Evolutionary conservation across 2,888 invertebrate species (phyloP).

Genomic region (Morinoia aosen): DNA sequence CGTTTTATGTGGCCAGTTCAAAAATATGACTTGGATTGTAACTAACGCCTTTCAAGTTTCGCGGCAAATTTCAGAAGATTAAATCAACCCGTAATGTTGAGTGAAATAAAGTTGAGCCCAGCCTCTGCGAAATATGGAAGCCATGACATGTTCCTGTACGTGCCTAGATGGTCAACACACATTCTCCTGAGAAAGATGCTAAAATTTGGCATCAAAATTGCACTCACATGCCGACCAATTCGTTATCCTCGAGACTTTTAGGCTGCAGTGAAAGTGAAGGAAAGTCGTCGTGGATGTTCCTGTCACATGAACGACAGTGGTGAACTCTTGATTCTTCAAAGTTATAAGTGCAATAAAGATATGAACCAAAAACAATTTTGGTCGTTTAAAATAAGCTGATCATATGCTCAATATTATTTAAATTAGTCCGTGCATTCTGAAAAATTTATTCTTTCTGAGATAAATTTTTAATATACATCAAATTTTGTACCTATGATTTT

Average conservation of each 20-base stretch:
- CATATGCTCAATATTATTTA: too few relatives aligned
- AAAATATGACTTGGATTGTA: too few relatives aligned
- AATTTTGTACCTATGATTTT: too few relatives aligned
- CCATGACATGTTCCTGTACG: background rate
- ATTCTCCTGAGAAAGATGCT: background rate
- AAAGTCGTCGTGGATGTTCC: background rate
- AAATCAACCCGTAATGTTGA: background rate
- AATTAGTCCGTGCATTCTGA: too few relatives aligned
- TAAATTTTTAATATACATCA: too few relatives aligned
- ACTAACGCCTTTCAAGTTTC: too few relatives aligned
- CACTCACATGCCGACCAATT: background rate
- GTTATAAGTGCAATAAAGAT: background rate
- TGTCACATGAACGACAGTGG: background rate
- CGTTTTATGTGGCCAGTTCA: too few relatives aligned
- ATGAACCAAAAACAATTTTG: too few relatives aligned
- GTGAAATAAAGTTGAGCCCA: background rate
- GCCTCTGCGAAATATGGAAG: background rate
- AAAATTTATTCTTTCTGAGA: too few relatives aligned
- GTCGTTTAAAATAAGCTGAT: too few relatives aligned
- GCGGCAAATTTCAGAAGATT: too few relatives aligned
- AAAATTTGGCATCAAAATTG: background rate
- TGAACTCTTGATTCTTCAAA: background rate
- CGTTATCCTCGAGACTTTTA: background rate
- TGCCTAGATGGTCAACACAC: background rate
- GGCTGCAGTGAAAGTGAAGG: background rate